Percentiles rank a stretch among this genome's conserved stretches.
Evolutionary conservation across 2,888 invertebrate species (phyloP).

Genomic region (Drosophila neonasuta): DNA sequence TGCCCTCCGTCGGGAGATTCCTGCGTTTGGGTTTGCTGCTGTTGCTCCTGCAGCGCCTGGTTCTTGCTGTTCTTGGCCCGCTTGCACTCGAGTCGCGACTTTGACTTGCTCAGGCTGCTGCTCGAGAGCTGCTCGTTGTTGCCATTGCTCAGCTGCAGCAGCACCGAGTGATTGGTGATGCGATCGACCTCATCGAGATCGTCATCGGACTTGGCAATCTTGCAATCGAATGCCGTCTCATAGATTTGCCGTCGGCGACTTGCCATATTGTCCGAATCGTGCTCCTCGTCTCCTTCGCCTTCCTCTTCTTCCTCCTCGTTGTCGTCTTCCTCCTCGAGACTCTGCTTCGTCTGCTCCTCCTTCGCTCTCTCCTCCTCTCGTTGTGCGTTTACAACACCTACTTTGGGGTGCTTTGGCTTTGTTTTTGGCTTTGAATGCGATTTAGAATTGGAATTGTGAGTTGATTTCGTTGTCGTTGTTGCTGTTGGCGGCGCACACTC

Average conservation of each 20-base stretch:
- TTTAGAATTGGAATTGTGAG: slow-evolving; percentile 19
- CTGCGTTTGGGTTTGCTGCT: slow-evolving; percentile 21
- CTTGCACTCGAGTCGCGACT: slow-evolving; percentile 79
- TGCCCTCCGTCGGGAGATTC: slow-evolving; percentile 54
- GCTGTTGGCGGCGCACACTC: slow-evolving; percentile 79
- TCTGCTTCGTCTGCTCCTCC: slow-evolving; percentile 26
- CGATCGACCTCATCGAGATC: slow-evolving; percentile 91
- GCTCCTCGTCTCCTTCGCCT: slow-evolving; percentile 44
- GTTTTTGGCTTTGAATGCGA: slow-evolving; percentile 17
- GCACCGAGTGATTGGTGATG: slow-evolving; percentile 90
- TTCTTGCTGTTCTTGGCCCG: slow-evolving; percentile 81
- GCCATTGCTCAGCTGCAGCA: slow-evolving; percentile 84
- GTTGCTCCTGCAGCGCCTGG: slow-evolving; percentile 79
- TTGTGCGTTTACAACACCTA: slow-evolving; percentile 4
- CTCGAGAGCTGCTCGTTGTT: slow-evolving; percentile 52
- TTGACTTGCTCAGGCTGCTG: slow-evolving; percentile 17
- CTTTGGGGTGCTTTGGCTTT: neutral
- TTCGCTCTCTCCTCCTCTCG: slow-evolving; percentile 13
- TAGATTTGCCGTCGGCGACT: slow-evolving; percentile 89
- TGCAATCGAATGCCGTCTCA: slow-evolving; percentile 95
- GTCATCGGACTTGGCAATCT: slow-evolving; percentile 90
- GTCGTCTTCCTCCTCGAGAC: slow-evolving; percentile 24
- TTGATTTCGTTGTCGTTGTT: slow-evolving; percentile 12
- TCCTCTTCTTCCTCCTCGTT: slow-evolving; percentile 17
- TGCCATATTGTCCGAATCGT: slow-evolving; percentile 69